Base-by-base conservation (phyloP, 2,113 vertebrate genomes). In the Coptodon bakossiorum region DNA sequence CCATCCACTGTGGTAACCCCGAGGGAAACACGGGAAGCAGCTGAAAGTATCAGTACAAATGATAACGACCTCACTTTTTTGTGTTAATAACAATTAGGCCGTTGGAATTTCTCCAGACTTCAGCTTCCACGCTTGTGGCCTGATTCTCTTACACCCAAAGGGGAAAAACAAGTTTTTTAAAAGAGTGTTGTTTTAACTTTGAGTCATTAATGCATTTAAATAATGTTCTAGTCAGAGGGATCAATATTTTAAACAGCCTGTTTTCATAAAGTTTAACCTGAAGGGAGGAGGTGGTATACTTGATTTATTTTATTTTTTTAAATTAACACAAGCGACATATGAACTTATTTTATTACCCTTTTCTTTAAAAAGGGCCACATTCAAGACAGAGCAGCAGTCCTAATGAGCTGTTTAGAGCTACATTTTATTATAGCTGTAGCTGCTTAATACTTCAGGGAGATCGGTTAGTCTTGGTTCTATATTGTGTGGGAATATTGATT, bases 201-300 rank as follows among this genome's bases (percentile, higher is more conserved):
- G 57, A 83, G 83, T 85, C 40, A 9, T 61, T 89, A 89, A 81
- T 81, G 79, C 56, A 63, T 57, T 66, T 83, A 48, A 40, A 22
- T 63, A 57, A 92, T 79, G 80, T 82, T 43, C 38, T 79, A 48
- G 45, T 89, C n/a, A 10, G n/a, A 73, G 17, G 1, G 6, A 88
- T 92, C 54, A 4, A 89, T 92, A 63, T 78, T 91, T 90, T 68
- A 84, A 80, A 85, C n/a, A 81, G 36, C 13, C 57, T n/a, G 40
- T 82, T 84, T 36, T 80, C 48, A 81, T 88, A 16, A 40, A 38
- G 31, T 89, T 88, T 45, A 78, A 27, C 56, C 31, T 11, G 10
- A 36, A 7, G 22, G 14, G 45, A 45, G 40, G 38, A 17, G 8
- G 40, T 73, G 5, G 12, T 40, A 68, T 6, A 22, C 11, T 6